Base-by-base conservation (phyloP, 2,797 vertebrate species). In the Falco biarmicus region DNA sequence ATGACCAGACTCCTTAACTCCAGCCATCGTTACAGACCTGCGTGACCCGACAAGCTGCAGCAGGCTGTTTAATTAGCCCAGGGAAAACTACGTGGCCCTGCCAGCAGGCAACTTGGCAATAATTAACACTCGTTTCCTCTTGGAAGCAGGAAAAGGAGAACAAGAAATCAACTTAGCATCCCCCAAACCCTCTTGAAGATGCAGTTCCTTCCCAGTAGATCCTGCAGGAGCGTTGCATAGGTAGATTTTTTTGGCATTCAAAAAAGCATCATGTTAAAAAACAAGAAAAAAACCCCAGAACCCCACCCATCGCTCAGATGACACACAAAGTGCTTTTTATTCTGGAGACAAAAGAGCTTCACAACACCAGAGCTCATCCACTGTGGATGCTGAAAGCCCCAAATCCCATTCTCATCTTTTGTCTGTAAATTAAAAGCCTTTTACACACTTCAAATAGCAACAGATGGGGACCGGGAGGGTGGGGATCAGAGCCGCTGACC, bases 121-220 rank as follows among this genome's bases (percentile, higher is more conserved):
- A 86, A 91, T 87, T 89, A 78, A 73, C 76, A 34, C 61, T 77
- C 7, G 0, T 88, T 95, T 93, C 86, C 80, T 88, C 61, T 65
- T 82, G 2, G 10, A 78, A 75, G 53, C 81, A 89, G 78, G 75
- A 94, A 84, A 89, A 70, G 9, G 60, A 89, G 28, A 54, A 48
- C 11, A 17, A 84, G 53, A 71, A 89, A 87, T 78, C 54, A 60
- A 34, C 57, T n/a, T 69, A 37, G 20, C 12, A 47, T 50, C 48
- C 34, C 77, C 77, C 69, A 84, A 81, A 50, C 65, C 22, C 41
- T 48, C 70, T 24, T 8, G 13, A 63, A 65, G 85, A 56, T 0
- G 5, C n/a, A 34, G 6, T 65, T 80, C 60, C 54, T 41, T 51
- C 60, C 18, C 3, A 3, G 41, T 32, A 70, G 51, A 53, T 54